These are phyloP conservation scores for Amphimedon queenslandica DNA, from an alignment of 37 sponge, comb jelly and placozoan species.

Conservation along the genomic window DNA sequence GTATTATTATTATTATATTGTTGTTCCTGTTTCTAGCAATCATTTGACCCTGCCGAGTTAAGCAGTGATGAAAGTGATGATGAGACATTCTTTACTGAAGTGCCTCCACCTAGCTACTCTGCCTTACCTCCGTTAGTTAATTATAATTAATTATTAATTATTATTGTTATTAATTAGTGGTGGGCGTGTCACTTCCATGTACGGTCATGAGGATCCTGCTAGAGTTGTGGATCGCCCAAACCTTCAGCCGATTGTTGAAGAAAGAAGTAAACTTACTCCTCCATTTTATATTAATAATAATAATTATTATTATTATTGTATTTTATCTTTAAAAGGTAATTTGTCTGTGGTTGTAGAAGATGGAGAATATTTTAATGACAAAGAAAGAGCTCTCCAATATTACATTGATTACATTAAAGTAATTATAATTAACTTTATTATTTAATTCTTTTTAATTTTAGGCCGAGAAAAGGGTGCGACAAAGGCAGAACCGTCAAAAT, in stretches of 20 bases:
- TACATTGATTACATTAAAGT: constrained; percentile 64
- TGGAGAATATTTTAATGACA: constrained; percentile 47
- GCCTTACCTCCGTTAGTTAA: background rate
- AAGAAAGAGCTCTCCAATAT: constrained; percentile 37
- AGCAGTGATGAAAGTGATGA: constrained; percentile 30
- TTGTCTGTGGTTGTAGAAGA: background rate
- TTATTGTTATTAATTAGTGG: background rate
- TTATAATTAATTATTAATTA: background rate
- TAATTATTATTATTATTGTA: no score
- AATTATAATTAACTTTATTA: background rate
- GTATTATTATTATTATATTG: no score
- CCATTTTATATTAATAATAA: no score
- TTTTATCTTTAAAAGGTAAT: no score
- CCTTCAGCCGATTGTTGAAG: constrained; percentile 1
- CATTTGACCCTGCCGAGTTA: constrained; percentile 39
- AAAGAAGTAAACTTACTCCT: background rate
- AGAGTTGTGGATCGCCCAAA: background rate
- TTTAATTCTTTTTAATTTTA: background rate
- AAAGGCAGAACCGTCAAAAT: constrained; percentile 18
- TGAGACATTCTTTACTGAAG: constrained; percentile 25
- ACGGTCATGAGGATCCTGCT: constrained; percentile 3
- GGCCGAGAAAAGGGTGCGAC: constrained; percentile 42
- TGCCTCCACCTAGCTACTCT: constrained; percentile 62
- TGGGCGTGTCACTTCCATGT: background rate
- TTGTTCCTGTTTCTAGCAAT: background rate